Base-by-base conservation (phyloP, 2,113 vertebrate species). In the Jacana jacana region DNA sequence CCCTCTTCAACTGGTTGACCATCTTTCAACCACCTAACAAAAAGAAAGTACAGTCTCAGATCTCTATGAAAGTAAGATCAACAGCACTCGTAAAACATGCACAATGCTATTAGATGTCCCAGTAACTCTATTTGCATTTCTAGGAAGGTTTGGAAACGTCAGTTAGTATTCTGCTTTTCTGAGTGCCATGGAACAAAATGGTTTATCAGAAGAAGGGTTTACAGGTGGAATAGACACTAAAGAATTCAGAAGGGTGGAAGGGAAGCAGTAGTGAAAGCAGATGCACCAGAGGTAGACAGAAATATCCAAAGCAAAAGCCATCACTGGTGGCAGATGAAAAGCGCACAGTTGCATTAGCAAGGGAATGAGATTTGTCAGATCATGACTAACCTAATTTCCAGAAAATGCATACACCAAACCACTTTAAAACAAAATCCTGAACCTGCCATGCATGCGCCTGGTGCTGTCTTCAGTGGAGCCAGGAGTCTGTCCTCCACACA, bases 1-100 rank as follows among this genome's bases (percentile, higher is more conserved):
- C 97, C 97, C 61, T 98, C 98, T 85, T 97, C 97, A 58, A 99
- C 73, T 16, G 98, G 97, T 40, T 98, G 98, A 18, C 98, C 98
- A 55, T 99, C 98, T 95, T 99, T 99, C 49, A 99, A 97, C 99
- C 99, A 99, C 91, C 99, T 99, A 91, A 20, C 86, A 79, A 9
- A 95, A 39, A 58, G 35, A 39, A 95, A 81, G n/a, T 23, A 83
- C 44, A 55, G 31, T 30, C 28, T 94, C 64, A 95, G 66, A 55
- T 39, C 10, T 65, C 64, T 68, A 17, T 17, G 19, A 60, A 70
- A 86, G 13, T 6, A 79, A 91, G 37, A 57, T 11, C 19, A 60
- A 37, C 31, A 51, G 6, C 28, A 16, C 19, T 40, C 28, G 31
- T 40, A 54, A 85, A 86, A 49, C 5, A 88, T 0, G 3, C n/a